A percentile compares a stretch with the other conserved stretches of the same genome.
These are phyloP conservation scores for Troilus luridus DNA, from an alignment of 2,888 invertebrate genomes.

Conservation along the genomic window DNA sequence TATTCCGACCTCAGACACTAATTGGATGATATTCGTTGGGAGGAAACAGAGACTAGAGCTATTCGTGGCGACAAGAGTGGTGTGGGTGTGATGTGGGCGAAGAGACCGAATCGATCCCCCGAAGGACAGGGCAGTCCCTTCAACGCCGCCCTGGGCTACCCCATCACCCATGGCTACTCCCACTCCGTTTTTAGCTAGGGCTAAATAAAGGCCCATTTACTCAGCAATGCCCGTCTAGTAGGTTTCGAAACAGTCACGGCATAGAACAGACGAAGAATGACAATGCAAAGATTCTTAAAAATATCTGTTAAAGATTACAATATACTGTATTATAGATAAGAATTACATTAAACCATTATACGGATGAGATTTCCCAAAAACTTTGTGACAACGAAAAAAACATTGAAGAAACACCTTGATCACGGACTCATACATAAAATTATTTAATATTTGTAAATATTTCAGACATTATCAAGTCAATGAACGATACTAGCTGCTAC, in stretches of 20 bases:
- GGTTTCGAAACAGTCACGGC: neutral
- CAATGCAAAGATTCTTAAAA: neutral
- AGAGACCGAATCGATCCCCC: constrained; percentile 46
- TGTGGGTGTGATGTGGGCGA: constrained; percentile 46
- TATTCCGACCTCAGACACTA: neutral
- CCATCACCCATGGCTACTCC: neutral
- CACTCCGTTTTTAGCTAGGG: constrained; percentile 11
- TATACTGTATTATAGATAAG: neutral
- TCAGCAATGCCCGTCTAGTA: neutral
- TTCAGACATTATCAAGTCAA: no score
- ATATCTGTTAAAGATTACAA: neutral
- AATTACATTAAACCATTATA: neutral
- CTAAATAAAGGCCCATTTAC: constrained; percentile 22
- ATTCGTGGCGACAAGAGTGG: neutral
- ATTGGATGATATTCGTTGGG: neutral
- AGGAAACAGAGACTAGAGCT: neutral
- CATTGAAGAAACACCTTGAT: no score
- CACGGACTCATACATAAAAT: no score
- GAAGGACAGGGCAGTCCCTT: constrained; percentile 33
- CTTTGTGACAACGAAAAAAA: neutral
- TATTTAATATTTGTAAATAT: no score
- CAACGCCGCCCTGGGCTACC: neutral
- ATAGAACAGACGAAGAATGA: neutral
- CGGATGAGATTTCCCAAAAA: neutral
- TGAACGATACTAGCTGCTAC: no score